Percentiles rank a stretch among this genome's conserved stretches.
phyloP scores from a whole-genome alignment of 2,888 invertebrate species.

The Parnassius mnemosyne region DNA sequence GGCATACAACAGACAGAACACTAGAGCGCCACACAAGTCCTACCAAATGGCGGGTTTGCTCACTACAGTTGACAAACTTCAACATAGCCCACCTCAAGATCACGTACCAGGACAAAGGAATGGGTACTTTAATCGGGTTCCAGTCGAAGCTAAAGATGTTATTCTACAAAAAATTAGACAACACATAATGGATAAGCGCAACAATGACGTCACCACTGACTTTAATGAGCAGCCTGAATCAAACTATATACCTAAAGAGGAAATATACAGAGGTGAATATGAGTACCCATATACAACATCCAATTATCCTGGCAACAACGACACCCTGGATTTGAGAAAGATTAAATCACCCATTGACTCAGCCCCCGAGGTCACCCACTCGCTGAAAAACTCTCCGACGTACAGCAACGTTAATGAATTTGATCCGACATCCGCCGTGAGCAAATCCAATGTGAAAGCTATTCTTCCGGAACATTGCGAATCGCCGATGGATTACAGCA shows the following conservation, averaged over 20 bases:
- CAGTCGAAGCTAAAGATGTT: conserved; percentile 72
- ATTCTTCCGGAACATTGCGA: conserved; percentile 72
- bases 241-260: conserved; percentile 57
- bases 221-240: conserved; percentile 52
- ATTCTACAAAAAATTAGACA: conserved; percentile 77
- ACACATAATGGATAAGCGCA: conserved; percentile 76
- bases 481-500: conserved; percentile 75
- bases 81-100: conserved; percentile 48
- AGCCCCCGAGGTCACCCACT: conserved; percentile 38
- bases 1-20: conserved; percentile 46
- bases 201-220: conserved; percentile 52
- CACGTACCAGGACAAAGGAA: conserved; percentile 49
- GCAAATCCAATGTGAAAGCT: conserved; percentile 54
- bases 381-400: conserved; percentile 49
- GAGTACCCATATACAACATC: conserved; percentile 43
- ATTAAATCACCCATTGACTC: conserved; percentile 65
- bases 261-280: conserved; percentile 55
- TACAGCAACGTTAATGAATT: conserved; percentile 40
- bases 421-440: conserved; percentile 51
- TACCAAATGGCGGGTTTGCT: conserved; percentile 64
- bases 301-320: conserved; percentile 47
- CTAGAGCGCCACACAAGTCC: conserved; percentile 40
- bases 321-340: conserved; percentile 71
- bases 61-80: conserved; percentile 74
- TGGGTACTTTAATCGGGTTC: conserved; percentile 66